These are phyloP conservation scores for Ammospiza maritima DNA, from an alignment of 2,797 vertebrate species.

Conservation along the genomic window DNA sequence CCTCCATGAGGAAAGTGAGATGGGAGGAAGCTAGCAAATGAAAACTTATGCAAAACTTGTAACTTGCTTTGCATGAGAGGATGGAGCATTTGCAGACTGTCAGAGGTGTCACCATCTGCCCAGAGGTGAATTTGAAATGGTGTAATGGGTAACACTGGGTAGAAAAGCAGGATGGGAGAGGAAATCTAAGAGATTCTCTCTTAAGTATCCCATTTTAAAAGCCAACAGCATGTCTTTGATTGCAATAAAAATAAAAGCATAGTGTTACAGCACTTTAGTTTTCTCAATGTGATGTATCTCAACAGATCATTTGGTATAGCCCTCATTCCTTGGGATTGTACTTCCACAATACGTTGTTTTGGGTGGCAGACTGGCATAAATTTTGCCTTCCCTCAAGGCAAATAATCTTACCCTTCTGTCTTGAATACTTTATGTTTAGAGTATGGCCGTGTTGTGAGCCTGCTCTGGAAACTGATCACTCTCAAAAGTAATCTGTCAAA, in stretches of 20 bases:
- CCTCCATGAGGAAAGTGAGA: neutral
- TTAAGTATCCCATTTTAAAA: neutral
- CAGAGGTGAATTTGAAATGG: neutral
- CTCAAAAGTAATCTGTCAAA: neutral
- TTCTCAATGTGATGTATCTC: neutral
- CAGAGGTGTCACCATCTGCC: neutral
- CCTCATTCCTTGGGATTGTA: neutral
- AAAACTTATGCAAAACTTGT: neutral
- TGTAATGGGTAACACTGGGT: neutral
- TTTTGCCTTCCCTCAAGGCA: neutral
- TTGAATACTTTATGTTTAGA: neutral
- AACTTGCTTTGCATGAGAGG: neutral
- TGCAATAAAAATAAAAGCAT: neutral
- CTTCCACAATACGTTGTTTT: neutral
- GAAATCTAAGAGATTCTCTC: neutral
- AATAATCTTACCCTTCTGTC: neutral
- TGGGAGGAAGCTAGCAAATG: neutral
- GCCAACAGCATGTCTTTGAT: neutral
- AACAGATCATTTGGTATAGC: neutral
- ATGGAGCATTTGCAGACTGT: neutral
- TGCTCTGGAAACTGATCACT: neutral
- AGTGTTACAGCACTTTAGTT: neutral
- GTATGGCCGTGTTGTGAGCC: rapidly evolving
- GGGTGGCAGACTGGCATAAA: neutral
- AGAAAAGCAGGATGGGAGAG: neutral